Percentiles rank a stretch among this genome's conserved stretches.
Conservation (phyloP, 2,797 vertebrate genomes). For the Kryptopterus vitreolus region DNA sequence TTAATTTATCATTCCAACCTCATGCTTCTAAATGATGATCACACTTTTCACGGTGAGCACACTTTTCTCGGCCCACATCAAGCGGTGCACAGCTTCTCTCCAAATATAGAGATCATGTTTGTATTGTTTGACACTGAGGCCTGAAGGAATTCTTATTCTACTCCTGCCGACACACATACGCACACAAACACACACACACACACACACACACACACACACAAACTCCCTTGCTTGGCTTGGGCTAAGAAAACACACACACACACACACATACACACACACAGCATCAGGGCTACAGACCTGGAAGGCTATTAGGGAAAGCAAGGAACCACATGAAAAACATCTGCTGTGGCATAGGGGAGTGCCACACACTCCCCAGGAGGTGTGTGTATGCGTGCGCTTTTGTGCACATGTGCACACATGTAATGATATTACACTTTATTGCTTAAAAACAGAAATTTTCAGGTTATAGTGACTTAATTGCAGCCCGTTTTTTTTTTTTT, state of each 20-base stretch:
- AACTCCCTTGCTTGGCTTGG: constrained; percentile 28
- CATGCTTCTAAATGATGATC: constrained; percentile 61
- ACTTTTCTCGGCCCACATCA: constrained; percentile 44
- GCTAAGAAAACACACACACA: constrained; percentile 45
- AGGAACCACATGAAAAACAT: constrained; percentile 59
- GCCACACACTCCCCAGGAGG: constrained; percentile 36
- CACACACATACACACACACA: constrained; percentile 38
- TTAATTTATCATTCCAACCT: constrained; percentile 66
- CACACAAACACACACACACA: constrained; percentile 26
- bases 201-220: constrained; percentile 16
- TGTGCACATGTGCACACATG: constrained; percentile 34
- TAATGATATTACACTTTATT: constrained; percentile 47
- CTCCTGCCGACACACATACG: constrained; percentile 38
- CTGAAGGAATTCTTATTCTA: constrained; percentile 62
- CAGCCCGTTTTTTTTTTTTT: constrained; percentile 50
- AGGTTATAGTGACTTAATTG: constrained; percentile 50
- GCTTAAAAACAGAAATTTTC: constrained; percentile 46
- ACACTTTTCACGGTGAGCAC: constrained; percentile 31
- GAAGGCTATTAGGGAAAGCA: constrained; percentile 49
- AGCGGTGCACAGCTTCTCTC: constrained; percentile 55
- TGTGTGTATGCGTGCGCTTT: constrained; percentile 23
- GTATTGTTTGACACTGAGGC: constrained; percentile 65
- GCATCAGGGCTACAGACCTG: constrained; percentile 50
- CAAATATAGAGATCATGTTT: constrained; percentile 69
- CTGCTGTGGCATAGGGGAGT: constrained; percentile 35